These are phyloP conservation scores for Chloroceryle aenea DNA, from an alignment of 2,113 vertebrate genomes.

Conservation along the genomic window DNA sequence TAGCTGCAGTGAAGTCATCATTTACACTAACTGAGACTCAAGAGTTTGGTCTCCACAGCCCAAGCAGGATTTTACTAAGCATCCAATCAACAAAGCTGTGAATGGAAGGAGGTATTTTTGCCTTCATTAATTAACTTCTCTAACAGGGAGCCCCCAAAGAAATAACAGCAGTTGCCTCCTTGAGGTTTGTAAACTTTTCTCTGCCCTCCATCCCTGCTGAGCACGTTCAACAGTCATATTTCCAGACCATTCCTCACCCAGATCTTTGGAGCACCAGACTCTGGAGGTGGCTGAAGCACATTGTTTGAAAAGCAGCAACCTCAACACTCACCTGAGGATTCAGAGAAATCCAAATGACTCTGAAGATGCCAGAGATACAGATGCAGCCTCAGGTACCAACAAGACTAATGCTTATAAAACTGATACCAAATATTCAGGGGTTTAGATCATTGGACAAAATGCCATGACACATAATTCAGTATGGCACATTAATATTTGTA, in stretches of 20 bases:
- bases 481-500: rapidly evolving
- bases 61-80: background rate
- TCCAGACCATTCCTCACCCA: background rate
- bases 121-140: background rate
- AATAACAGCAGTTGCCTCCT: background rate
- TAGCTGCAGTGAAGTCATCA: background rate
- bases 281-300: background rate
- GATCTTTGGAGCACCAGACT: background rate
- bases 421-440: background rate
- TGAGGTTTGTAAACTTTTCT: background rate
- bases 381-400: no score
- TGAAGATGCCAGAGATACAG: background rate
- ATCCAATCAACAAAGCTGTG: background rate
- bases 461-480: background rate
- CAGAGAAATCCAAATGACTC: background rate
- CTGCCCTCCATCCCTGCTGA: background rate
- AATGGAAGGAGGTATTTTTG: background rate
- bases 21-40: background rate
- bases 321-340: background rate
- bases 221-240: rapidly evolving
- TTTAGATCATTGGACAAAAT: background rate
- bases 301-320: background rate
- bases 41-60: background rate
- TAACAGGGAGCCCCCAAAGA: background rate
- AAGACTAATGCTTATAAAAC: background rate